Evolutionary conservation across 2,797 vertebrate genomes (phyloP).

Genomic region (Lagocephalus sceleratus): DNA sequence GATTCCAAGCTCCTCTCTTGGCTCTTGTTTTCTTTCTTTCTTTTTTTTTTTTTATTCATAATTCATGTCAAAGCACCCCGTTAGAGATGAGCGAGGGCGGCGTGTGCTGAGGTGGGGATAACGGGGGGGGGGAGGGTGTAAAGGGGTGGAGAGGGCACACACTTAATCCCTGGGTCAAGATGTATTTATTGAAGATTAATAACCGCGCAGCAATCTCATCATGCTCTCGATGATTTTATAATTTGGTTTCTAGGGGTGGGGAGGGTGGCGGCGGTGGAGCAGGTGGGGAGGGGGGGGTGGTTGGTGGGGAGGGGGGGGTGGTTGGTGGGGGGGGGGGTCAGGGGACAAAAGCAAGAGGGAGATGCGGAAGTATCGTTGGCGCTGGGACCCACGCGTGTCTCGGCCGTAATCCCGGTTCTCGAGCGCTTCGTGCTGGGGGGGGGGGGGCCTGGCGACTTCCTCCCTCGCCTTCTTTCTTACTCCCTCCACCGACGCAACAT

Average conservation of each 20-base stretch:
- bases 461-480: too few species aligned
- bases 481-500: too few species aligned
- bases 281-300: conserved; percentile 41
- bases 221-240: conserved; percentile 81
- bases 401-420: too few species aligned
- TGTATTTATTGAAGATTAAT: conserved; percentile 87
- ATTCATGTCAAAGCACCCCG: conserved; percentile 73
- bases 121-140: conserved; percentile 42
- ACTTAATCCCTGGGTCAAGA: conserved; percentile 81
- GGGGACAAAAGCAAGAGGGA: conserved; percentile 63
- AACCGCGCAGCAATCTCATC: conserved; percentile 82
- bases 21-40: conserved; percentile 56
- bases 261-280: conserved; percentile 30
- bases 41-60: conserved; percentile 61
- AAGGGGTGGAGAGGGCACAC: conserved; percentile 69
- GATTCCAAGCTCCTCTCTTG: conserved; percentile 41
- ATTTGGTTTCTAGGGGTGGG: conserved; percentile 70
- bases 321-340: conserved; percentile 28
- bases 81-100: conserved; percentile 55
- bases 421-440: too few species aligned
- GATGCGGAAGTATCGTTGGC: conserved; percentile 52
- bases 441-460: too few species aligned
- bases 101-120: conserved; percentile 35
- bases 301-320: conserved; percentile 38
- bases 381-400: conserved; percentile 1